Conservation (phyloP, 2,888 invertebrate species). For the Mimumesa dahlbomi region DNA sequence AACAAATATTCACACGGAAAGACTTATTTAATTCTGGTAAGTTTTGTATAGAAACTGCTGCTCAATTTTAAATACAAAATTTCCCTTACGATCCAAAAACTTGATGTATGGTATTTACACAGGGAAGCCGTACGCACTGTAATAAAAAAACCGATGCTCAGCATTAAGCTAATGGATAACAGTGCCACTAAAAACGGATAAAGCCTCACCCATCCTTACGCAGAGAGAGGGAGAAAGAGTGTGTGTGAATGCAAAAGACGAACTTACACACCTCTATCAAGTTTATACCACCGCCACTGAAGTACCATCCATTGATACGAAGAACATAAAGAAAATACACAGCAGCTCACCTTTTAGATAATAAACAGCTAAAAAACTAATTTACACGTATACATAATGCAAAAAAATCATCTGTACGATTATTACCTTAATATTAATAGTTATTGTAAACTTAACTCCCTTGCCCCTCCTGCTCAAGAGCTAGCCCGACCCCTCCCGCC, state of each 20-base stretch:
- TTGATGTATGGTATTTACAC: slow-evolving; percentile 21
- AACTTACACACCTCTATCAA: slow-evolving; percentile 70
- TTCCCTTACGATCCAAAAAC: not conserved
- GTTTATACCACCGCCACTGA: slow-evolving; percentile 71
- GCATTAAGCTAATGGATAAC: slow-evolving; percentile 76
- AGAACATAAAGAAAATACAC: slow-evolving; percentile 69
- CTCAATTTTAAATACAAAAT: not conserved
- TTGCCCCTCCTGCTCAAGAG: slow-evolving; percentile 59
- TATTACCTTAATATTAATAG: slow-evolving; percentile 79
- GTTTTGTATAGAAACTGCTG: slow-evolving; percentile 38
- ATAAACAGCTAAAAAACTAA: slow-evolving; percentile 76
- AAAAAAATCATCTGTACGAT: slow-evolving; percentile 78
- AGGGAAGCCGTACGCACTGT: slow-evolving; percentile 79
- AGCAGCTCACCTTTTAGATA: slow-evolving; percentile 77
- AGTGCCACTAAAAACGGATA: slow-evolving; percentile 76
- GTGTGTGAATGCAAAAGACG: slow-evolving; percentile 60
- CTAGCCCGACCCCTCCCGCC: slow-evolving; percentile 56
- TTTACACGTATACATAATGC: slow-evolving; percentile 77
- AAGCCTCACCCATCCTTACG: slow-evolving; percentile 73
- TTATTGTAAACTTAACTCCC: slow-evolving; percentile 77
- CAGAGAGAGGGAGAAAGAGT: slow-evolving; percentile 68
- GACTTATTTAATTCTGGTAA: slow-evolving; percentile 80
- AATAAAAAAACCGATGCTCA: slow-evolving; percentile 76
- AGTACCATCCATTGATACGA: slow-evolving; percentile 70
- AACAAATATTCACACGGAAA: slow-evolving; percentile 81